Conservation (phyloP, 2,888 invertebrate species). For the Clivina fossor region DNA sequence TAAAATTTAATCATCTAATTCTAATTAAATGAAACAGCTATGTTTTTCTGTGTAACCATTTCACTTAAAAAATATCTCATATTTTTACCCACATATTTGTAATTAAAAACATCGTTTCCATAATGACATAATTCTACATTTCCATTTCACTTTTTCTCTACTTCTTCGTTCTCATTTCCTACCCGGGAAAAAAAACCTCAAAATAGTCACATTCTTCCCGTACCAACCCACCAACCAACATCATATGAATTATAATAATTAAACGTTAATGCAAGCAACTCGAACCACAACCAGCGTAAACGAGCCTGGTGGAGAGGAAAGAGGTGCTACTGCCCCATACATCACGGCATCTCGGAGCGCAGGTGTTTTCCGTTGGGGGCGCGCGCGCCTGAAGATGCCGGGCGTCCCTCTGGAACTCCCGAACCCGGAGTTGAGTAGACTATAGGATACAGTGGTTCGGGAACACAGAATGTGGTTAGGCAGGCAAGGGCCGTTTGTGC, state of each 20-base stretch:
- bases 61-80: too few species aligned
- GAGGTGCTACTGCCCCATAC: slow-evolving; percentile 12
- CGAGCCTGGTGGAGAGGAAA: slow-evolving; percentile 1
- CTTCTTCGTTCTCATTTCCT: slow-evolving; percentile 37
- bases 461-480: background rate
- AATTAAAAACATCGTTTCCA: too few species aligned
- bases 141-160: too few species aligned
- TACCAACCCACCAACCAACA: background rate
- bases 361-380: slow-evolving; percentile 13
- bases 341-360: slow-evolving; percentile 14
- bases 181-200: slow-evolving; percentile 9
- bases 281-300: too few species aligned
- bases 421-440: too few species aligned
- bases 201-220: slow-evolving; percentile 26
- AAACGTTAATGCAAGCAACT: slow-evolving; percentile 31
- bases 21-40: too few species aligned
- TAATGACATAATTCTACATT: too few species aligned
- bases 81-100: too few species aligned
- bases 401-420: background rate
- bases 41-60: too few species aligned
- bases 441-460: background rate
- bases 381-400: background rate
- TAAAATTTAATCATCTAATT: too few species aligned
- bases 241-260: slow-evolving; percentile 33
- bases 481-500: background rate